Percentiles rank a stretch among this genome's conserved stretches.
phyloP scores from a whole-genome alignment of 2,113 vertebrate species.

The Hucho hucho region DNA sequence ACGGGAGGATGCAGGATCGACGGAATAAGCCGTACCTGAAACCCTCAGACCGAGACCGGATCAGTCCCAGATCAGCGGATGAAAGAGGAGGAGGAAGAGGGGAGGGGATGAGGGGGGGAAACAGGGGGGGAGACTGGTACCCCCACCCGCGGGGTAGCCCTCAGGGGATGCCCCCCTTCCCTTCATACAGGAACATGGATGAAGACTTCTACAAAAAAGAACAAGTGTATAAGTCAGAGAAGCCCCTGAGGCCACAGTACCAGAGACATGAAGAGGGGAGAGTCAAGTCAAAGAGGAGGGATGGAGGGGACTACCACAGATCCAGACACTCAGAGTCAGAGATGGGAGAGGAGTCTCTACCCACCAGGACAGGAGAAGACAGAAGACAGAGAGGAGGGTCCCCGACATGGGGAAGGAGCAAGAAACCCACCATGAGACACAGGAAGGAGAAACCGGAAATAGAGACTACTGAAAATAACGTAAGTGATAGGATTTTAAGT shows the following conservation, averaged over 20 bases:
- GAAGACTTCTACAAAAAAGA: conserved; percentile 85
- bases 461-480: conserved; percentile 53
- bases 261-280: conserved; percentile 67
- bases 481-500: conserved; percentile 37
- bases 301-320: conserved; percentile 72
- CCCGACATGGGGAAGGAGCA: conserved; percentile 74
- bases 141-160: conserved; percentile 68
- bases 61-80: conserved; percentile 71
- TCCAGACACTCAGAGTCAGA: conserved; percentile 74
- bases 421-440: conserved; percentile 66
- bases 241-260: conserved; percentile 74
- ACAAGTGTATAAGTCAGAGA: conserved; percentile 80
- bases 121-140: conserved; percentile 84
- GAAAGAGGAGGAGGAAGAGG: conserved; percentile 65
- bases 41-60: conserved; percentile 82
- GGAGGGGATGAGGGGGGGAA: conserved; percentile 75
- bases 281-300: conserved; percentile 80
- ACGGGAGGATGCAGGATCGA: conserved; percentile 78
- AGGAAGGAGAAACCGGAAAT: conserved; percentile 71
- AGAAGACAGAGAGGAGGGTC: conserved; percentile 66
- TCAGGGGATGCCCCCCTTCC: conserved; percentile 72
- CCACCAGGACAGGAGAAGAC: conserved; percentile 68
- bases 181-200: conserved; percentile 82
- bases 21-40: conserved; percentile 87
- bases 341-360: conserved; percentile 63